These are phyloP conservation scores for Hippocampus zosterae DNA, from an alignment of 2,113 vertebrate species.

Conservation along the genomic window DNA sequence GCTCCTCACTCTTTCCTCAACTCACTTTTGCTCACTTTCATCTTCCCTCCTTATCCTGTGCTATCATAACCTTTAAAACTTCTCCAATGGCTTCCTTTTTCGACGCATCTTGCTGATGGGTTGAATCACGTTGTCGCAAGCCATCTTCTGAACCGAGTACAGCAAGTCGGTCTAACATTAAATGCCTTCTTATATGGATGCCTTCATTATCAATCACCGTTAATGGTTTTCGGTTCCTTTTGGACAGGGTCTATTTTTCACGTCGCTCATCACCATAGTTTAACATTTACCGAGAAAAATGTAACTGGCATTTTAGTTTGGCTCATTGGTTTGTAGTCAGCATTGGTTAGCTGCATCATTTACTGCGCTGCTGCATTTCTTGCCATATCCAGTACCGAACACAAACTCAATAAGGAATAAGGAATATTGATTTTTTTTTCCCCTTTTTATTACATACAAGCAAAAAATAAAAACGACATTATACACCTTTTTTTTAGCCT, in stretches of 20 bases:
- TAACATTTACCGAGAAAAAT: neutral
- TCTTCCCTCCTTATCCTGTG: neutral
- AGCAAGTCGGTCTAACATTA: neutral
- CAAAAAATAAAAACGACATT: neutral
- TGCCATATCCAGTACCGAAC: too few relatives aligned
- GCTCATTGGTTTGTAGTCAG: neutral
- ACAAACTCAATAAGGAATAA: neutral
- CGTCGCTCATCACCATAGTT: neutral
- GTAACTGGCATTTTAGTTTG: neutral
- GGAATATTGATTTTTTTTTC: neutral
- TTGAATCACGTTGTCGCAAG: neutral
- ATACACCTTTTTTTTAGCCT: neutral
- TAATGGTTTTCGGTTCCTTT: neutral
- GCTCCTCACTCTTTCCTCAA: neutral
- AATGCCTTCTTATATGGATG: neutral
- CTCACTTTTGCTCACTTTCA: too few relatives aligned
- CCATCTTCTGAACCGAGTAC: neutral
- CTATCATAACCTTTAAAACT: constrained; percentile 1
- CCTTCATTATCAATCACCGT: neutral
- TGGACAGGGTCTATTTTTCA: neutral
- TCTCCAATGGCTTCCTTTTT: neutral
- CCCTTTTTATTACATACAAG: neutral
- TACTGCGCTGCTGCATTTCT: neutral
- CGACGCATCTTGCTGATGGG: constrained; percentile 1
- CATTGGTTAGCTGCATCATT: neutral